Conservation (phyloP, 1,140 invertebrate genomes). For the Apolygus lucorum region DNA sequence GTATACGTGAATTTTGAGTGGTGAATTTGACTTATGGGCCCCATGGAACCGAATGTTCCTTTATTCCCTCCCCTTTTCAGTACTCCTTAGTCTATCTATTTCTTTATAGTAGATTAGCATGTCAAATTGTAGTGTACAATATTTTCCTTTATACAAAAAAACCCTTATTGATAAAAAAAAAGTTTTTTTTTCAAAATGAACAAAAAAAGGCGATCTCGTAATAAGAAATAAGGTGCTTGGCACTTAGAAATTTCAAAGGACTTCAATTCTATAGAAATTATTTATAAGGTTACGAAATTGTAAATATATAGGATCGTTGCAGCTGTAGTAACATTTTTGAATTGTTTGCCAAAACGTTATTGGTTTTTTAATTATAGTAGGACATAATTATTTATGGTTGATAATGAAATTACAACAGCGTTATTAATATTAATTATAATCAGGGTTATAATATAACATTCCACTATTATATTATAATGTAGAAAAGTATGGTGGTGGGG, state of each 20-base stretch:
- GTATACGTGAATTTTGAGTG: background rate
- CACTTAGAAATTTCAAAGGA: slow-evolving; percentile 21
- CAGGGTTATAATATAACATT: slow-evolving; percentile 29
- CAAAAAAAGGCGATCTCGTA: slow-evolving; percentile 18
- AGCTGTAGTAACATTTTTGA: slow-evolving; percentile 24
- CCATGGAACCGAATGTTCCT: slow-evolving; percentile 12
- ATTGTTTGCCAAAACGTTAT: slow-evolving; percentile 25
- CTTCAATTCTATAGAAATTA: slow-evolving; percentile 15
- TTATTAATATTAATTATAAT: slow-evolving; percentile 25
- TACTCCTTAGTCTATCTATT: slow-evolving; percentile 13
- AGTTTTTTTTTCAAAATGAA: no score
- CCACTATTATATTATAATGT: slow-evolving; percentile 24
- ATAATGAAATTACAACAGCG: slow-evolving; percentile 15
- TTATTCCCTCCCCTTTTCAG: background rate
- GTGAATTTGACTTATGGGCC: background rate
- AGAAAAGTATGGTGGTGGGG: slow-evolving; percentile 18
- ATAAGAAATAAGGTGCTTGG: slow-evolving; percentile 20
- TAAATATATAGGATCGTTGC: slow-evolving; percentile 23
- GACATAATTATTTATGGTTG: slow-evolving; percentile 17
- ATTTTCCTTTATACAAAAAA: slow-evolving; percentile 20
- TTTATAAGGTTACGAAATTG: slow-evolving; percentile 10
- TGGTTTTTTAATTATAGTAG: background rate
- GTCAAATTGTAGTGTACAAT: slow-evolving; percentile 12
- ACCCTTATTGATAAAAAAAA: no score
- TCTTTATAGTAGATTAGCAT: slow-evolving; percentile 20